Percentiles rank a stretch among this genome's conserved stretches.
These are phyloP conservation scores for Blennius ocellaris DNA, from an alignment of 2,113 vertebrate genomes.

Conservation along the genomic window DNA sequence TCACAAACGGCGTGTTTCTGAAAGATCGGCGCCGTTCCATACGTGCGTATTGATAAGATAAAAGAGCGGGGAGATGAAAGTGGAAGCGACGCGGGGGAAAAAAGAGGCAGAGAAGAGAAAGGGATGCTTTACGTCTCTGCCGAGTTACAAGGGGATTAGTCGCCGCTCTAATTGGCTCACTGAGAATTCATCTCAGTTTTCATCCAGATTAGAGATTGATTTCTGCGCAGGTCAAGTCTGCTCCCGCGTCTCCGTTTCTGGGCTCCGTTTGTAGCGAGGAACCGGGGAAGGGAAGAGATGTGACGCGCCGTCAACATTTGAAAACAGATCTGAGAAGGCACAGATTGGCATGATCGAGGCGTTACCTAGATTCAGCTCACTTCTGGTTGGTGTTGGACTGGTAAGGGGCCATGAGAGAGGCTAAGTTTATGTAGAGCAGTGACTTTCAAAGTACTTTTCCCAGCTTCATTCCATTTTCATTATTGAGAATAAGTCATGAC, in stretches of 20 bases:
- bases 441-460: not conserved
- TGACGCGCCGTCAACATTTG: conserved; percentile 39
- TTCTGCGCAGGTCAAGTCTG: conserved; percentile 64
- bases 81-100: conserved; percentile 54
- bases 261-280: conserved; percentile 48
- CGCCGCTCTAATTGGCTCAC: conserved; percentile 75
- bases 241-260: conserved; percentile 13
- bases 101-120: conserved; percentile 28
- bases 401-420: not conserved
- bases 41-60: conserved; percentile 72
- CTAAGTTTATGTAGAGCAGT: not conserved
- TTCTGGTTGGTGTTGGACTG: conserved; percentile 9
- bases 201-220: conserved; percentile 71
- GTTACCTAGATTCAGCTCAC: conserved; percentile 19
- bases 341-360: conserved; percentile 38
- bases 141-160: conserved; percentile 75
- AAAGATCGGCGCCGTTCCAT: conserved; percentile 59
- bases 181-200: conserved; percentile 75
- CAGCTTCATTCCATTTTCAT: too few species aligned
- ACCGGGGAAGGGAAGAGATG: conserved; percentile 23
- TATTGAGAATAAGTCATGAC: too few species aligned
- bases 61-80: conserved; percentile 77
- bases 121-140: conserved; percentile 54
- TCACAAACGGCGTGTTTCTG: conserved; percentile 62
- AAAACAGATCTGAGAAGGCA: conserved; percentile 50